These are phyloP conservation scores for Eurytoma californica DNA, from an alignment of 2,888 invertebrate genomes.

Conservation along the genomic window DNA sequence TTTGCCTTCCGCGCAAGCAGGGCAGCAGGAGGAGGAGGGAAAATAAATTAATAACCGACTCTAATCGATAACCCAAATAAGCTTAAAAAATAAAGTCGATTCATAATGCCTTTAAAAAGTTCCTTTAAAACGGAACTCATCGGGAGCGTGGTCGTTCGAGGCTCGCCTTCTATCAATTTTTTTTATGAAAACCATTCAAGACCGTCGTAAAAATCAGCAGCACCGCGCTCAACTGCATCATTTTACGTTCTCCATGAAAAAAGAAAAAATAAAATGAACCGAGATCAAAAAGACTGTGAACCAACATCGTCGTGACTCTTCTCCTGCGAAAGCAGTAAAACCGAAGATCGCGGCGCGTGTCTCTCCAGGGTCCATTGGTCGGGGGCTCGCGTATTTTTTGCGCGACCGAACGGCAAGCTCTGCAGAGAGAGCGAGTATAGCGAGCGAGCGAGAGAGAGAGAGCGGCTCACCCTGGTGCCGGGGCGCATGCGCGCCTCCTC, in stretches of 20 bases:
- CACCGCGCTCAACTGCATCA: no score
- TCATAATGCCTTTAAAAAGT: no score
- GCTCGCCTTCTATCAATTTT: no score
- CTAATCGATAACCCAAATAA: background rate
- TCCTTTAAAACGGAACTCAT: no score
- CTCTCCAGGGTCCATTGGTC: background rate
- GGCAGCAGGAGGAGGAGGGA: background rate
- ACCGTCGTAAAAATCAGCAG: no score
- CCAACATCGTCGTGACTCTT: no score
- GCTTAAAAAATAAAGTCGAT: background rate
- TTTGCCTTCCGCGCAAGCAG: background rate
- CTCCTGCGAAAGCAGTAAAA: background rate
- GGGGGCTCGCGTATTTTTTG: background rate
- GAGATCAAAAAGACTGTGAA: background rate
- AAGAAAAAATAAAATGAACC: background rate
- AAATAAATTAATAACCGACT: background rate
- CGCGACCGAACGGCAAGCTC: background rate
- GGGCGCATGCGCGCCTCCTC: no score
- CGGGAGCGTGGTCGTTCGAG: no score
- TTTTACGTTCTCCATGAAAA: background rate
- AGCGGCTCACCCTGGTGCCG: background rate
- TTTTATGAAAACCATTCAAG: no score
- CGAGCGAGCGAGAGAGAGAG: slow-evolving; percentile 1
- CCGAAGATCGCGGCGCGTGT: background rate
- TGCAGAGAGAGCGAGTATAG: background rate